Evolutionary conservation across 2,888 invertebrate species (phyloP).

Genomic region (Andrena flavipes): DNA sequence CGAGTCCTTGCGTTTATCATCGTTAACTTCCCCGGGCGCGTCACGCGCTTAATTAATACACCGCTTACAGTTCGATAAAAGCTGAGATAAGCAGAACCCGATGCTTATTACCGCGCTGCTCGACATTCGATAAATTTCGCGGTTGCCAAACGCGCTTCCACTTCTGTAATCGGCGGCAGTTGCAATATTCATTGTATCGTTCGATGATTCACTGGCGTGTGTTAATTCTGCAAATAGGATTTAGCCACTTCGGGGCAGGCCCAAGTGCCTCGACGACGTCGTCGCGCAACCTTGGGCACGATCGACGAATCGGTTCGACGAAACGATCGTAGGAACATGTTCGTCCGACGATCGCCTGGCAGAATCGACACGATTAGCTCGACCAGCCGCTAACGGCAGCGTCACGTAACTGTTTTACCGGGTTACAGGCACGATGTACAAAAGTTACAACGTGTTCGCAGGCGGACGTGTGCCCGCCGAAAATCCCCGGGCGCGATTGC

Average conservation of each 20-base stretch:
- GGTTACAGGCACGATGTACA: conserved; percentile 60
- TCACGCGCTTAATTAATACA: conserved; percentile 18
- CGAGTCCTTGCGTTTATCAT: conserved; percentile 21
- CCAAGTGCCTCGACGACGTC: too few species aligned
- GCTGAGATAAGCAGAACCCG: neutral
- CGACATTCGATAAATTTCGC: conserved; percentile 1
- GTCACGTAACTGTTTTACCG: conserved; percentile 70
- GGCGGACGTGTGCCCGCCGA: conserved; percentile 59
- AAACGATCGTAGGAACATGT: neutral
- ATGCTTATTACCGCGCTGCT: neutral
- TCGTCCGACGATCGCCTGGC: neutral
- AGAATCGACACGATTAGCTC: neutral
- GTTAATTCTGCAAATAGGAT: too few species aligned
- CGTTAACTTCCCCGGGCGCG: neutral
- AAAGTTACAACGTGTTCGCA: conserved; percentile 61
- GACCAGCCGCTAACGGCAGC: conserved; percentile 3
- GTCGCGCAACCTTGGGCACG: too few species aligned
- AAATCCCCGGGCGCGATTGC: conserved; percentile 50
- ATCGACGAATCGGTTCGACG: neutral
- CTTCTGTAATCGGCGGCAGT: neutral
- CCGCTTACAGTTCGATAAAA: conserved; percentile 16
- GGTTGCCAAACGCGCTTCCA: neutral
- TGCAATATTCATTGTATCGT: neutral
- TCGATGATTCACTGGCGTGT: neutral
- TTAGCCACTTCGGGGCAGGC: too few species aligned